Base-by-base conservation (phyloP, 2,888 invertebrate species). In the Masnerella sp. region DNA sequence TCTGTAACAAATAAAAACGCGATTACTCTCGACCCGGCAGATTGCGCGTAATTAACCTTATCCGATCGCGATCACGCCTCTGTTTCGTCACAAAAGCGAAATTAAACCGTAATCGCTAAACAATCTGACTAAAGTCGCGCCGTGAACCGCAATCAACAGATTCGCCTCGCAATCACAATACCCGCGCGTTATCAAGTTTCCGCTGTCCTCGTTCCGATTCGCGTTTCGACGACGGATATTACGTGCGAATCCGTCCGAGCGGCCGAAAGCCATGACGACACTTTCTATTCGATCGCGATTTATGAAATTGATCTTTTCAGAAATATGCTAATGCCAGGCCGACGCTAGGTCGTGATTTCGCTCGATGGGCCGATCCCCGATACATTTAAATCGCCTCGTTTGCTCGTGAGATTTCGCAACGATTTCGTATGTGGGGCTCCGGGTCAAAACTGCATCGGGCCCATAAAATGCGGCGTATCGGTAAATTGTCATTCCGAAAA, bases 161-260 rank as follows among this genome's bases (percentile, higher is more conserved):
- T 40, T 56, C 15, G 34, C 36, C 38, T 59, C 11, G 47, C 45
- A 54, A 54, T 59, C 43, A 52, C 54, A 54, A 59, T 52, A 5
- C 45, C 45, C 59, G 61, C 68, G 69, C 61, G 61, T 69, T 54
- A 54, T 69, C 69, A 30, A 42, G 54, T 78, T 76, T 75, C 75
- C 78, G 69, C 75, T 73, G 81, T 79, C 79, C 81, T 78, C 79
- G 82, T 81, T 80, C 81, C 78, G 80, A 80, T 81, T 81, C 12
- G 22, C 54, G 40, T 17, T 34, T 32, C n/a, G 17, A 11, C 40
- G 42, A 30, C 45, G 45, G 59, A 61, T 45, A 52, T 68, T 59
- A 52, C 45, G 34, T 49, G 56, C 14, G 38, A 45, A 67, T 56
- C 42, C 17, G 25, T 5, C 28, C 14, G 49, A 47, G 47, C 15